Evolutionary conservation across 2,888 invertebrate species (phyloP), one percentile per base, ranked within the genome.

Genomic region (Callimorpha dominula): DNA sequence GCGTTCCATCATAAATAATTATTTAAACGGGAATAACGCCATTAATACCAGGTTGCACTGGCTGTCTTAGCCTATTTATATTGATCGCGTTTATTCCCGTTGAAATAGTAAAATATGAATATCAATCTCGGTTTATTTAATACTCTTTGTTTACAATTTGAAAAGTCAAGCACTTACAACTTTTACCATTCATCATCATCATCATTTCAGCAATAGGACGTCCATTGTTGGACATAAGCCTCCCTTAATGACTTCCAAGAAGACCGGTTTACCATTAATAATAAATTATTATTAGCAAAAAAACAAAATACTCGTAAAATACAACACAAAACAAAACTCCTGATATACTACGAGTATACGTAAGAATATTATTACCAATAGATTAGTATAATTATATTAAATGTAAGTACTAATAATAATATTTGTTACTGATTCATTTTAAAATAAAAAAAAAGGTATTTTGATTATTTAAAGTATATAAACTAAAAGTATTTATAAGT

Each of bases 401-500:
- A 64, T 70, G 9, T 70, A 20, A 20, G 20, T 65, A 57, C 14
- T 57, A 54, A 31, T 46, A 68, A 42, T 60, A 69, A 60, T 65
- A 31, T 20, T 65, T 68, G 60, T 65, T 68, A 68, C 8, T 40
- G 7, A 62, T 71, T 67, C 50, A 52, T 71, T 54, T 68, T 63
- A 9, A n/a, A 68, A 64, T 68, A 54, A 46, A 43, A 43, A 12
- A 49, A 67, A 68, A 64, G 54, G 68, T 49, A 42, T 54, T 64
- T 68, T 68, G 31, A 67, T 63, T 17, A 54, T 46, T 12, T 68
- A 68, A 62, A 49, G 0, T 65, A 69, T 17, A 15, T 60, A 76
- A 46, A n/a, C n/a, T 52, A 70, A 69, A 78, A 76, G 73, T 81
- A 78, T 78, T 77, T 70, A 43, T 74, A 77, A 73, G 49, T 66